These are phyloP conservation scores for Parnassius mnemosyne DNA, from an alignment of 2,888 invertebrate genomes.

Conservation along the genomic window DNA sequence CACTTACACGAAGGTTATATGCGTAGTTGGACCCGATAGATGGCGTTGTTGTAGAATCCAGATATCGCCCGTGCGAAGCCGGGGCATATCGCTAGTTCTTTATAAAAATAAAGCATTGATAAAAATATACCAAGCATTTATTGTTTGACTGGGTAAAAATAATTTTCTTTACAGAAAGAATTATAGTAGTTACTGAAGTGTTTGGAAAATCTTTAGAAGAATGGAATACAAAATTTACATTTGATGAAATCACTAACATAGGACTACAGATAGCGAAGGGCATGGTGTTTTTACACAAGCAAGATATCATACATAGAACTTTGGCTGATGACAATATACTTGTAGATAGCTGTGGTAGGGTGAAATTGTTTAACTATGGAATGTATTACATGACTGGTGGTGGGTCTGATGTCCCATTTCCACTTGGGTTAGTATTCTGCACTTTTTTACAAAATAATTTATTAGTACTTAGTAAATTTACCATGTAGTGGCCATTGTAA, in stretches of 20 bases:
- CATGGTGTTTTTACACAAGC: conserved; percentile 85
- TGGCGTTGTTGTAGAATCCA: too few relatives aligned
- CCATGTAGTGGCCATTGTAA: too few relatives aligned
- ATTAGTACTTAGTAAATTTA: too few relatives aligned
- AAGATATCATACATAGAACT: conserved; percentile 88
- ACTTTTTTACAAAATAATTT: too few relatives aligned
- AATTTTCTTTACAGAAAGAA: conserved; percentile 82
- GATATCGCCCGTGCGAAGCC: too few relatives aligned
- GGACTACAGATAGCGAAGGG: conserved; percentile 87
- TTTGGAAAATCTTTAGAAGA: conserved; percentile 84
- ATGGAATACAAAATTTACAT: conserved; percentile 60
- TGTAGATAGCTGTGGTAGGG: conserved; percentile 84
- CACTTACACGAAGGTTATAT: too few relatives aligned
- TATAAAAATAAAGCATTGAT: too few relatives aligned
- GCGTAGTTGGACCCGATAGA: too few relatives aligned
- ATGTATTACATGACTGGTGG: conserved; percentile 93
- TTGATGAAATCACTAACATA: conserved; percentile 81
- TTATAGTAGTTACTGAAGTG: conserved; percentile 90
- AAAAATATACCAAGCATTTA: too few relatives aligned
- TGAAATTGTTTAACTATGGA: conserved; percentile 96
- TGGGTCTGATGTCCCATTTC: conserved; percentile 94
- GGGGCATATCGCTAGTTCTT: too few relatives aligned
- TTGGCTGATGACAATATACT: conserved; percentile 91
- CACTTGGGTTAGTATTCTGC: conserved; percentile 84
- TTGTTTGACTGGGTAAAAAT: too few relatives aligned